Evolutionary conservation across 1,140 invertebrate species (phyloP).

Genomic region (Bemisia tabaci): DNA sequence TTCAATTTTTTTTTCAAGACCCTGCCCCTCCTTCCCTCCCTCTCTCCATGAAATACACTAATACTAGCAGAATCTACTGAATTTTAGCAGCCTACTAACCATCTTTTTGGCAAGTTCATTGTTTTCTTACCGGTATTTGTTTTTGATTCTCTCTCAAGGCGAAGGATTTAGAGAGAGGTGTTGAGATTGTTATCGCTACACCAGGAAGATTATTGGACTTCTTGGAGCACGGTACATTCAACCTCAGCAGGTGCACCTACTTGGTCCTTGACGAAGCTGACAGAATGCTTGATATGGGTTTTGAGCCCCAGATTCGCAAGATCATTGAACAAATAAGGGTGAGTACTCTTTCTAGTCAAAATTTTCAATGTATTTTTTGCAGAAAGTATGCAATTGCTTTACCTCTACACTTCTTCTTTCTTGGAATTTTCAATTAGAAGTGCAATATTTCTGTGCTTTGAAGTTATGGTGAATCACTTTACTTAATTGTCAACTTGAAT

Average conservation of each 20-base stretch:
- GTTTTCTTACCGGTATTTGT: too few species aligned
- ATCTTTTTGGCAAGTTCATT: too few species aligned
- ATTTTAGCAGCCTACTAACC: too few species aligned
- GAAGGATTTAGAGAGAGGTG: slow-evolving; percentile 58
- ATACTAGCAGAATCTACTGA: too few species aligned
- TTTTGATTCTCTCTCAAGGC: slow-evolving; percentile 48
- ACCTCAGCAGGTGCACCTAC: slow-evolving; percentile 75
- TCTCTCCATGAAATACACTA: too few species aligned
- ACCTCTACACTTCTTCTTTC: neutral
- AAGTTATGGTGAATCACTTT: neutral
- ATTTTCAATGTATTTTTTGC: slow-evolving; percentile 10
- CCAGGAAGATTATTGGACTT: slow-evolving; percentile 86
- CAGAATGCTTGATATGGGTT: slow-evolving; percentile 89
- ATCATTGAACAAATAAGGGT: slow-evolving; percentile 86
- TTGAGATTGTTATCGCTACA: slow-evolving; percentile 76
- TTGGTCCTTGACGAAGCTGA: slow-evolving; percentile 93
- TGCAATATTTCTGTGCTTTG: slow-evolving; percentile 14
- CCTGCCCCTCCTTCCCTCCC: too few species aligned
- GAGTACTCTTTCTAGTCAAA: slow-evolving; percentile 10
- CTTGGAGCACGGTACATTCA: slow-evolving; percentile 71
- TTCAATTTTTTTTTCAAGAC: too few species aligned
- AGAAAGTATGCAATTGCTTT: too few species aligned
- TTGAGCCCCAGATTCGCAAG: slow-evolving; percentile 97
- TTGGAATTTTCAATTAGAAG: slow-evolving; percentile 13
- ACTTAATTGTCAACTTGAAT: neutral